Conservation (phyloP, 2,888 invertebrate genomes). For the Cancer borealis region DNA sequence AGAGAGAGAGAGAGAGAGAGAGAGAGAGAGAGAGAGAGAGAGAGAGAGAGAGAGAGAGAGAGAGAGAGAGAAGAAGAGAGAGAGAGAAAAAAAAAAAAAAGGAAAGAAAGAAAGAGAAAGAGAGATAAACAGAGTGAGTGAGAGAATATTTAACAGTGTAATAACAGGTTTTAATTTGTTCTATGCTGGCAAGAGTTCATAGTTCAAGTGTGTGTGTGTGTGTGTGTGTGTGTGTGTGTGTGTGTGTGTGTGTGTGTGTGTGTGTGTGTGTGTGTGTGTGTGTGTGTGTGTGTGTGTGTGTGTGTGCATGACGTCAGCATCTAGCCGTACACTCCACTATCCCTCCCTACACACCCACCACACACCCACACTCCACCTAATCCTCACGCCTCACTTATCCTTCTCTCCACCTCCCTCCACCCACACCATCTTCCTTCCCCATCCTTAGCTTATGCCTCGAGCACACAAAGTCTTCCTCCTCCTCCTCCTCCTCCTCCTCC, state of each 20-base stretch:
- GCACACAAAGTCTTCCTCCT: neutral
- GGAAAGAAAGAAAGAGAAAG: neutral
- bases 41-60: neutral
- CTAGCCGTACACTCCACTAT: neutral
- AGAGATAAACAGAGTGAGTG: neutral
- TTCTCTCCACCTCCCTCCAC: neutral
- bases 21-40: neutral
- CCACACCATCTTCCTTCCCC: neutral
- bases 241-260: constrained; percentile 18
- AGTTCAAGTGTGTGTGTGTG: neutral
- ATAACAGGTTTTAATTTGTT: neutral
- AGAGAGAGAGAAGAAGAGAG: constrained; percentile 47
- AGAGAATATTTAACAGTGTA: neutral
- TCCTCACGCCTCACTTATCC: no score
- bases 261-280: no score
- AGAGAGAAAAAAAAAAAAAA: neutral
- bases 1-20: neutral
- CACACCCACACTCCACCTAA: neutral
- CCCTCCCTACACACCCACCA: neutral
- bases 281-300: no score
- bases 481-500: constrained; percentile 23
- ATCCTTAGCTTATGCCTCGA: neutral
- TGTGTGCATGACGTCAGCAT: neutral
- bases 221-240: constrained; percentile 11
- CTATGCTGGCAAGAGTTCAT: neutral